These are phyloP conservation scores for Mesorhabditis belari DNA, from an alignment of 2,888 invertebrate genomes.

Conservation along the genomic window DNA sequence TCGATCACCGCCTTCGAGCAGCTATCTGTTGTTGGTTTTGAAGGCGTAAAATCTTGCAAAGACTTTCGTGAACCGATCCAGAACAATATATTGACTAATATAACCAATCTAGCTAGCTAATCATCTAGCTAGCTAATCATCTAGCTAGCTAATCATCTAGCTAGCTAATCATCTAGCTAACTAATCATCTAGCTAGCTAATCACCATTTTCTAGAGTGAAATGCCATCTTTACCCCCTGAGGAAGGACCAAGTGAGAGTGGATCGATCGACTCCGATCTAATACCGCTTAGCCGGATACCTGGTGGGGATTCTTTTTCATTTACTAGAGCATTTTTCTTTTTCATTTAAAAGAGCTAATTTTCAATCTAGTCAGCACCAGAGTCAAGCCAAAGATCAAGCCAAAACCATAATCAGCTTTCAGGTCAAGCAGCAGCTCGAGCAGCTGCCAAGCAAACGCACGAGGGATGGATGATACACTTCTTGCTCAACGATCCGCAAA, in stretches of 20 bases:
- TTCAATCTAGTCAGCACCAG: too few species aligned
- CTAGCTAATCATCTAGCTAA: too few species aligned
- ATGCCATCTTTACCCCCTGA: neutral
- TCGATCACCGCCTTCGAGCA: constrained; percentile 13
- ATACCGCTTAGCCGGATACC: constrained; percentile 41
- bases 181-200: too few species aligned
- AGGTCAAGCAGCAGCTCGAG: constrained; percentile 32
- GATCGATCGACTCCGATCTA: constrained; percentile 22
- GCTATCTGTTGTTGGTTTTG: neutral
- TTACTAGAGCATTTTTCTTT: too few species aligned
- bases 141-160: too few species aligned
- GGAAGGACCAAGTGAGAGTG: neutral
- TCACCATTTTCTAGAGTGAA: too few species aligned
- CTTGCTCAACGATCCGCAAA: constrained; percentile 36
- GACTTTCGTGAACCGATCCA: neutral
- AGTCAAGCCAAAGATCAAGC: too few species aligned
- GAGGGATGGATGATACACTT: constrained; percentile 54
- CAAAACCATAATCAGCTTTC: too few species aligned
- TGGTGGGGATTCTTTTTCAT: too few species aligned
- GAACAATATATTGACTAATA: neutral
- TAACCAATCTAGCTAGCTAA: too few species aligned
- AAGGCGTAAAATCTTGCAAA: neutral
- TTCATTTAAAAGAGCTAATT: too few species aligned
- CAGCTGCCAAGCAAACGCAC: constrained; percentile 21
- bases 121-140: too few species aligned